Evolutionary conservation across 2,888 invertebrate species (phyloP), one percentile per base, ranked within the genome.

Genomic region (Drosophila lutescens): DNA sequence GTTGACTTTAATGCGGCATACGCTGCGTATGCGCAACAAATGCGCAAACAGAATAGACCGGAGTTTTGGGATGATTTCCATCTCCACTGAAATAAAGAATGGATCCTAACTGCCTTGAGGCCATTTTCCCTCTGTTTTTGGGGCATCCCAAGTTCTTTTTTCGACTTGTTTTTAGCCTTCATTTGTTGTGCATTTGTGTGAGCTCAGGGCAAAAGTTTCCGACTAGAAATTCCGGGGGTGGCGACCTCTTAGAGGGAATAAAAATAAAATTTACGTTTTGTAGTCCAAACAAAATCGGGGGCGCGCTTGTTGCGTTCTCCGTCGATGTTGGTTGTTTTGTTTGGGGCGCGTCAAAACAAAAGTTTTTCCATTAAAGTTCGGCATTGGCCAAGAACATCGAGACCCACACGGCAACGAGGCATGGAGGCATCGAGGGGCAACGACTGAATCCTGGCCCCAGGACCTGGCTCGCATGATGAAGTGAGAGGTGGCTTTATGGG

Each of bases 361-460:
- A 89, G 83, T 88, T 88, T 88, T 88, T 79, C 88, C 88, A 88
- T 88, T 90, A 89, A 90, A 86, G 88, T 88, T 88, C 65, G 47
- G 46, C 78, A 74, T 62, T 51, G 76, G 70, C 60, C 73, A 81
- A 76, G 61, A 62, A 49, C 62, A 65, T 17, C 13, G 30, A 12
- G 26, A 26, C 0, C 26, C 30, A 63, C n/a, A 26, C 6, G 26
- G 26, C 23, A 23, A 3, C 23, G 23, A 23, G 23, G 23, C 20
- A 20, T 20, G 20, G 20, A 20, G 43, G 20, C 50, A 13, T 36
- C 30, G 44, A 38, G 38, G 40, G 53, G 53, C 46, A 41, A 47
- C 23, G 43, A 57, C 15, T 12, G 20, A 30, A 62, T 69, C 49
- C 47, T 36, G 41, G 38, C 55, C 72, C 61, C 76, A 15, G 43